These are phyloP conservation scores for Campoletis raptor DNA, from an alignment of 2,888 invertebrate species.

Conservation along the genomic window DNA sequence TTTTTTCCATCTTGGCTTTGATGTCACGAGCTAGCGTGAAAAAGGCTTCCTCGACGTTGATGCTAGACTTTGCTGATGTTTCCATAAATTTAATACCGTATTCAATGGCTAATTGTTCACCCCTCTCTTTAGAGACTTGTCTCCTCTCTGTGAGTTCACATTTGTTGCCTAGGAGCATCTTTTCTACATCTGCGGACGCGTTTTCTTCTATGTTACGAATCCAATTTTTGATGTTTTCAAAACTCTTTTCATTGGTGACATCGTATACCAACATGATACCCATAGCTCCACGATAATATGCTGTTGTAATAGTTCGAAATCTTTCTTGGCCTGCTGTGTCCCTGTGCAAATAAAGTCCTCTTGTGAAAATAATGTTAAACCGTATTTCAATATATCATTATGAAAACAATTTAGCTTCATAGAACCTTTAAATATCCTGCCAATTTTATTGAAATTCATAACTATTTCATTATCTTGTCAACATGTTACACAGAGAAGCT, in stretches of 20 bases:
- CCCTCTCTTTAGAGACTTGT: constrained; percentile 97
- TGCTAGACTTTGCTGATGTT: constrained; percentile 99
- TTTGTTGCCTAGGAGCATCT: constrained; percentile 99
- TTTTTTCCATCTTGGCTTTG: constrained; percentile 99
- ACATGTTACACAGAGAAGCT: too few relatives aligned
- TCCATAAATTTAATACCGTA: constrained; percentile 99
- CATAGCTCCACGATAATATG: constrained; percentile 99
- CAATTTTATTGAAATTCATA: too few relatives aligned
- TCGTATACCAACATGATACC: constrained; percentile 99
- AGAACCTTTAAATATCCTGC: too few relatives aligned
- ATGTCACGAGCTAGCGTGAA: constrained; percentile 98
- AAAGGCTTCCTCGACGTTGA: constrained; percentile 99
- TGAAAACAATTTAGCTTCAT: too few relatives aligned
- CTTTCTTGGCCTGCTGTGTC: constrained; percentile 99
- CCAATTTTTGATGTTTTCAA: constrained; percentile 99
- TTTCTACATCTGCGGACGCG: constrained; percentile 99
- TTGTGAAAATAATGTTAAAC: not conserved
- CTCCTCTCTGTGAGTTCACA: constrained; percentile 98
- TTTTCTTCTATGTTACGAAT: constrained; percentile 99
- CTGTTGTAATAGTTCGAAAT: constrained; percentile 99
- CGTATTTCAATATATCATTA: too few relatives aligned
- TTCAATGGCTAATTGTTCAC: constrained; percentile 98
- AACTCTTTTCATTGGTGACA: constrained; percentile 99
- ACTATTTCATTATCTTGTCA: not conserved
- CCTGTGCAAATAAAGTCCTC: constrained; percentile 86